phyloP scores from a whole-genome alignment of 35 echinoderm and acorn worm species.

The Heliocidaris tuberculata region DNA sequence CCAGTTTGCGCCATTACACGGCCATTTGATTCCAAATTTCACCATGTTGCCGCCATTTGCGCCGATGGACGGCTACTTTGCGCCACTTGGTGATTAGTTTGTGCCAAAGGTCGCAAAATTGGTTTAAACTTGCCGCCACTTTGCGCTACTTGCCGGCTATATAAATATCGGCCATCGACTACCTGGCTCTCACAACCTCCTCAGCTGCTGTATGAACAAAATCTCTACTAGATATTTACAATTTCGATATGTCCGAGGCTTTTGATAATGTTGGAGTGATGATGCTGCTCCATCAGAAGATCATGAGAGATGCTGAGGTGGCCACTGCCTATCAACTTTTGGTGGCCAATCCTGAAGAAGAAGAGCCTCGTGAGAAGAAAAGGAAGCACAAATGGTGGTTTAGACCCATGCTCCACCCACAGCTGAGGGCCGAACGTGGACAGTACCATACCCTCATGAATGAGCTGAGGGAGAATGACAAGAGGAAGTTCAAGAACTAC shows the following conservation, averaged over 20 bases:
- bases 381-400: no score
- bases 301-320: constrained; percentile 27
- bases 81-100: constrained; percentile 31
- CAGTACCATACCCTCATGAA: no score
- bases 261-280: constrained; percentile 29
- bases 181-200: no score
- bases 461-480: constrained; percentile 29
- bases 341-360: constrained; percentile 26
- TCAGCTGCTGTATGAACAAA: constrained; percentile 46
- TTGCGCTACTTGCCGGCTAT: neutral
- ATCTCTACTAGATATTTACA: constrained; percentile 44
- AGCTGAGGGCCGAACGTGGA: constrained; percentile 4
- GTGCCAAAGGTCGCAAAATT: constrained; percentile 28
- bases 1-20: constrained; percentile 51
- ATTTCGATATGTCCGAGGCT: constrained; percentile 39
- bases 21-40: constrained; percentile 50
- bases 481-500: constrained; percentile 30
- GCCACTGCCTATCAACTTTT: constrained; percentile 28
- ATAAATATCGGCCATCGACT: no score
- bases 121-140: constrained; percentile 25
- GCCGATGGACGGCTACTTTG: constrained; percentile 30
- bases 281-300: constrained; percentile 25
- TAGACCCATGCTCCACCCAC: constrained; percentile 16
- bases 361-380: constrained; percentile 5
- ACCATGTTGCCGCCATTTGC: constrained; percentile 23